Evolutionary conservation across 2,113 vertebrate genomes (phyloP), one percentile per base, ranked within the genome.

Genomic region (Channa maculata): DNA sequence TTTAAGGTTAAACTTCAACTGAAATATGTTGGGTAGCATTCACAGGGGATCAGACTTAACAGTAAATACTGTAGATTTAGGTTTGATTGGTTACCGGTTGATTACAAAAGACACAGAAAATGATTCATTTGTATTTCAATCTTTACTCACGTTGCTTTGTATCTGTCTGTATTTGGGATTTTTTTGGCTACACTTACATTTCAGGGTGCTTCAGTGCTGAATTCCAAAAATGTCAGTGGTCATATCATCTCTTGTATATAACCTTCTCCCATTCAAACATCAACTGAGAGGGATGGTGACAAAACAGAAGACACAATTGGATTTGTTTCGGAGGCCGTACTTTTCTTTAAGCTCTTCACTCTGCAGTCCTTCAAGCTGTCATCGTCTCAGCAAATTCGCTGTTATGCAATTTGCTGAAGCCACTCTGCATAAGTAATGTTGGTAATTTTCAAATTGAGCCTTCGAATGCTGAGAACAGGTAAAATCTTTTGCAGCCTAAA

Each of bases 381-480:
- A 13, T 45, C 52, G 48, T 9, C 44, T 85, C 54, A 3, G 61
- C 33, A 41, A 49, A 10, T 50, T 59, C 65, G 55, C 41, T 10
- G 41, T 10, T 11, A 63, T 43, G 6, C 34, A 62, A 54, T 66
- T 38, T 0, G 1, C 38, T 43, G 36, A 62, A 54, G 55, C 15
- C 12, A 14, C 37, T 80, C n/a, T 12, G 58, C 33, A 10, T 3
- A 44, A 61, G n/a, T 43, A 7, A 13, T 33, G 44, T 24, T 61
- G 34, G 64, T 6, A 5, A 72, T 65, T 80, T 57, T 10, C 37
- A 80, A 46, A 64, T 45, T 67, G 8, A 55, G n/a, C 13, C 34
- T 37, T 41, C 34, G 9, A 48, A 44, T 58, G 38, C 50, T 49
- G 37, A 74, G 37, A n/a, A 54, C 24, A 14, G 5, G 13, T 13